These are phyloP conservation scores for sheep (Ovis aries) DNA, from an alignment of 2,113 vertebrate genomes.

Conservation along the genomic window ARS-UI_Ramb_v3.0 NC_056066.1:71959001-71959500, in stretches of 20 bases:
- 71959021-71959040: background rate
- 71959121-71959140: background rate
- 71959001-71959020: accelerated
- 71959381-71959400: background rate
- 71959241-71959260: accelerated
- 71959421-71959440: background rate
- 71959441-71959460: background rate
- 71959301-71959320: background rate
- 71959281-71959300: background rate
- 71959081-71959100: no score
- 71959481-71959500: background rate
- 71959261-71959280: background rate
- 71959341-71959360: background rate
- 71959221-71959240: background rate
- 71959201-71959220: background rate
- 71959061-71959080: background rate
- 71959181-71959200: background rate
- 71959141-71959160: background rate
- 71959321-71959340: background rate
- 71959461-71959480: background rate
- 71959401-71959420: background rate
- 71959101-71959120: background rate
- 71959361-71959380: background rate
- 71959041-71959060: background rate
- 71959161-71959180: background rate